These are phyloP conservation scores for Centrocercus urophasianus DNA, from an alignment of 2,113 vertebrate species.

Conservation along the genomic window DNA sequence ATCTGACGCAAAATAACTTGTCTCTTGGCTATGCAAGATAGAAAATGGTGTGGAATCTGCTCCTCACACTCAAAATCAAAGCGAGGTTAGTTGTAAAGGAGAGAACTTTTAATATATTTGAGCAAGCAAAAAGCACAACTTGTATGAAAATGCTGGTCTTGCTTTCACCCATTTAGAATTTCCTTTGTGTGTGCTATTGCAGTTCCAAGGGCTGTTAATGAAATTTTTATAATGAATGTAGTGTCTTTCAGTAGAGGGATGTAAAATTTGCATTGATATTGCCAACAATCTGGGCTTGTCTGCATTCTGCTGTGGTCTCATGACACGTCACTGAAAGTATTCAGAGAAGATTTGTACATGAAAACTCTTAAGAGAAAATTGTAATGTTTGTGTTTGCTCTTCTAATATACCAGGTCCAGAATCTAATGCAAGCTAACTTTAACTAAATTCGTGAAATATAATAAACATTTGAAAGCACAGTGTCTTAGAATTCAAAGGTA, in stretches of 20 bases:
- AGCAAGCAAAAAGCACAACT: not conserved
- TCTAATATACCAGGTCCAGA: not conserved
- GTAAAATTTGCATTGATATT: not conserved
- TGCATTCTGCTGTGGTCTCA: not conserved
- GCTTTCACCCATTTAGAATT: not conserved
- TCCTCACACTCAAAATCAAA: not conserved
- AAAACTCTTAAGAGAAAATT: not conserved
- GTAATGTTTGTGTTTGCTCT: not conserved
- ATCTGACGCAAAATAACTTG: not conserved
- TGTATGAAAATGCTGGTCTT: not conserved
- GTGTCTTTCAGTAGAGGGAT: not conserved
- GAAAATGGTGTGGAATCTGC: not conserved
- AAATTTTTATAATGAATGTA: not conserved
- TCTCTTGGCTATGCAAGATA: not conserved
- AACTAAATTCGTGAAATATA: not conserved
- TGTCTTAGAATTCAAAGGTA: not conserved
- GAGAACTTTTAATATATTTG: not conserved
- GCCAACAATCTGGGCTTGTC: not conserved
- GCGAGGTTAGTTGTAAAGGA: not conserved
- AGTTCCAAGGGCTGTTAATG: not conserved
- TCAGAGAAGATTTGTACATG: not conserved
- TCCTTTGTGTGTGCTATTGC: not conserved
- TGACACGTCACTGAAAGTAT: rapidly evolving
- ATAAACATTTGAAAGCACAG: not conserved
- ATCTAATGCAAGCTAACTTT: not conserved